Base-by-base conservation (phyloP, 2,888 invertebrate species). In the Theodoxus fluviatilis region DNA sequence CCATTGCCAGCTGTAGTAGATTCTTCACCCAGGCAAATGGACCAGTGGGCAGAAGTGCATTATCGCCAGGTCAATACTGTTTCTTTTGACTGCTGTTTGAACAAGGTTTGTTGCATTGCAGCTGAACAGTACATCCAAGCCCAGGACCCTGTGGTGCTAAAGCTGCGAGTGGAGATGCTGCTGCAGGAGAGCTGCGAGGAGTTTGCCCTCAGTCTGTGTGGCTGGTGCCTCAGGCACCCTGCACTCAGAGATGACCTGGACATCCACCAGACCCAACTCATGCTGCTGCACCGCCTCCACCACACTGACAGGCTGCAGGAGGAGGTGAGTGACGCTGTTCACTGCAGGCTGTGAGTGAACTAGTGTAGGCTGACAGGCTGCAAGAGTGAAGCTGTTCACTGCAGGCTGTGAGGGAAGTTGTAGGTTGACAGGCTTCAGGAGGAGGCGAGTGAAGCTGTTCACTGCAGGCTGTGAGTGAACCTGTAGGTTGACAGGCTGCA, bases 141-240 rank as follows among this genome's bases (percentile, higher is more conserved):
- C 33, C 80, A 83, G 67, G 83, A 82, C 66, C 79, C 82, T 0
- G 78, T 81, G 61, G 80, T 83, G 18, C 73, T 83, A 40, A 81
- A 81, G 59, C 75, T 86, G 49, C 79, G 86, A 1, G 81, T 86
- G 6, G 84, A 84, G 71, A 80, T 85, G 78, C 79, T 86, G 79
- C 78, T 85, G 66, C 80, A 85, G 71, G 83, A 82, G 64, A 85
- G 84, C 71, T 85, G 84, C 74, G 84, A 85, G 71, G 83, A 83
- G 72, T 84, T 83, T 76, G 86, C 85, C 4, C 77, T 82, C n/a
- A 86, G 85, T 74, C 79, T 86, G 38, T 83, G 84, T 69, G 76
- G 76, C 66, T 85, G 84, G 81, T 82, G 83, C 63, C 73, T 81
- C n/a, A 78, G 77, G 49, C 83, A 83, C 70, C 79, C 81, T 0